Evolutionary conservation across 2,113 vertebrate species (phyloP).

Genomic region (Eonycteris spelaea): DNA sequence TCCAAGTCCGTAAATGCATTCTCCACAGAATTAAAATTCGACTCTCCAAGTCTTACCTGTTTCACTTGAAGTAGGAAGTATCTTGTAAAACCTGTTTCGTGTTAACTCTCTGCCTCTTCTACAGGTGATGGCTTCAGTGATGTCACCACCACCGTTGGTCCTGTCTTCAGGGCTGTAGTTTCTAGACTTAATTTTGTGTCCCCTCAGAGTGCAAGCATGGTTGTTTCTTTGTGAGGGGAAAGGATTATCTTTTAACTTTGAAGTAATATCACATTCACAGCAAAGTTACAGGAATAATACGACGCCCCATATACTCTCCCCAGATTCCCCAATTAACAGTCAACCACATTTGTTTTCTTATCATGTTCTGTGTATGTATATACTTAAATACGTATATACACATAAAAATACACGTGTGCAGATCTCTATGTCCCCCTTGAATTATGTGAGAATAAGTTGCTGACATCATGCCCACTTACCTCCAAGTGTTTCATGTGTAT

Average conservation of each 20-base stretch:
- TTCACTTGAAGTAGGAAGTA: neutral
- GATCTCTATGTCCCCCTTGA: neutral
- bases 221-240: neutral
- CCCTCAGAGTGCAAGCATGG: neutral
- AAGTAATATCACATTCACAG: neutral
- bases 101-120: neutral
- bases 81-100: neutral
- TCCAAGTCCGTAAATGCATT: neutral
- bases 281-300: neutral
- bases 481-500: neutral
- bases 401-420: neutral
- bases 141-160: neutral
- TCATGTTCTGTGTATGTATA: neutral
- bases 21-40: neutral
- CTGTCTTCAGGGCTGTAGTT: neutral
- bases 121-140: neutral
- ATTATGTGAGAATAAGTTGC: neutral
- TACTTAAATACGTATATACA: neutral
- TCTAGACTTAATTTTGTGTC: neutral
- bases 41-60: neutral
- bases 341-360: neutral
- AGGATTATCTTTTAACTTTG: neutral
- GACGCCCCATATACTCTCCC: neutral
- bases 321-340: neutral
- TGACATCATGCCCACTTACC: neutral